Base-by-base conservation (phyloP, 1,140 invertebrate genomes). In the Drosophila micromelanica region DNA sequence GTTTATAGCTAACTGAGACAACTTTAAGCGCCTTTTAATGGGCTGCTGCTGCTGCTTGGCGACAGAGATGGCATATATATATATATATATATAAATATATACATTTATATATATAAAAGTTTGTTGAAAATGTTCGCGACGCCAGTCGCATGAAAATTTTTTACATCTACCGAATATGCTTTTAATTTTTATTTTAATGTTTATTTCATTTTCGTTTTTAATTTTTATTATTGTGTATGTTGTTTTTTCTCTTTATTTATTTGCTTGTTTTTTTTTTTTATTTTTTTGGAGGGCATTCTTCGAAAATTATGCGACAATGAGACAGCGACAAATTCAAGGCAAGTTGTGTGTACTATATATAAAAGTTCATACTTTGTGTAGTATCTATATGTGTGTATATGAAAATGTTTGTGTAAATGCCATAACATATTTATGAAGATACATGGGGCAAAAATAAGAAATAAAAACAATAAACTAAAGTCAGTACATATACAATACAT, bases 61-160 rank as follows among this genome's bases (percentile, higher is more conserved):
- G 35, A 43, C 48, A 27, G 63, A 45, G 56, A n/a, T n/a, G 30
- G 15, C 38, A 20, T 35, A 37, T 1, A 52, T 20, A 40, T 11
- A 43, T 9, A 48, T 40, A 46, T 52, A 35, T 4, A 12, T 40
- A 35, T 38, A 35, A 17, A 23, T 45, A 17, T 32, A 2, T 40
- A 20, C 43, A 35, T 49, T 40, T 48, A 12, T 13, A 32, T 35
- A 37, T 60, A n/a, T 15, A 42, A 35, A 11, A 40, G 30, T 51
- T 8, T 27, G 56, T 68, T 43, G 56, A 40, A 43, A 61, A 43
- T 52, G 54, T 84, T 48, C 49, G 68, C 80, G 56, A 85, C 80
- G 73, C 80, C 68, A 60, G 64, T 63, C 72, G 80, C 80, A 85
- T 85, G 76, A 77, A 77, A 85, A 85, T 77, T 69, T 68, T 60